phyloP scores from a whole-genome alignment of 1,140 invertebrate species.

The Harpegnathos saltator region DNA sequence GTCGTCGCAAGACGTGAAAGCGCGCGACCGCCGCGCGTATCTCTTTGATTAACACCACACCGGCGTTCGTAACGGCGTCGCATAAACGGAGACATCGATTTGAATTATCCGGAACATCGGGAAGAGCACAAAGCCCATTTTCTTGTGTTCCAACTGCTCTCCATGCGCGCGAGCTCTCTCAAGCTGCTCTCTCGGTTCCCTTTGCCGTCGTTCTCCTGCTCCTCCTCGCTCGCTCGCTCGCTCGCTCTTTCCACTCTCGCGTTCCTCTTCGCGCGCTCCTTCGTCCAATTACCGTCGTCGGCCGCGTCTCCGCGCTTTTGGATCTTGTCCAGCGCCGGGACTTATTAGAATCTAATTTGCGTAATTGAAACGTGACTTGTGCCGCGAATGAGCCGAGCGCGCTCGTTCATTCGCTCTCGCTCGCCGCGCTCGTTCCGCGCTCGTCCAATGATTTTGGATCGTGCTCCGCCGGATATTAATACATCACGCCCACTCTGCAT shows the following conservation, averaged over 20 bases:
- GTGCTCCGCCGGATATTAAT: conserved; percentile 22
- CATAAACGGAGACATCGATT: too few species aligned
- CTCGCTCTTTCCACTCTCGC: conserved; percentile 44
- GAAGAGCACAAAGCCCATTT: too few species aligned
- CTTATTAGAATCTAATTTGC: conserved; percentile 75
- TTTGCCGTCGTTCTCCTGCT: conserved; percentile 19
- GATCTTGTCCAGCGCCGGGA: conserved; percentile 66
- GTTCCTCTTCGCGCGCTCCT: conserved; percentile 48
- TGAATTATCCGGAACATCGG: too few species aligned
- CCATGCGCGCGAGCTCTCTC: conserved; percentile 8
- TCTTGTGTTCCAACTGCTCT: background rate
- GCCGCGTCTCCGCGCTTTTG: conserved; percentile 66
- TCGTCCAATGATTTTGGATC: conserved; percentile 13
- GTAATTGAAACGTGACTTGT: conserved; percentile 73
- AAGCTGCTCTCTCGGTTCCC: background rate
- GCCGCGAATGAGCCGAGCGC: conserved; percentile 54
- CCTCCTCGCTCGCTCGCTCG: conserved; percentile 51
- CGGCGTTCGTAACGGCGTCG: too few species aligned
- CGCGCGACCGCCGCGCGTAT: too few species aligned
- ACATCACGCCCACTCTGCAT: background rate
- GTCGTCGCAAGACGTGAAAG: too few species aligned
- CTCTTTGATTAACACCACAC: too few species aligned
- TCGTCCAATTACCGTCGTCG: conserved; percentile 61
- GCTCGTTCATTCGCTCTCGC: too few species aligned
- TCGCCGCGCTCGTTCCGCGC: background rate